These are phyloP conservation scores for Aurelia aurita complex sp. Pacific DNA, from an alignment of 30 jellyfish, hydroid and myxozoan genomes.

Conservation along the genomic window DNA sequence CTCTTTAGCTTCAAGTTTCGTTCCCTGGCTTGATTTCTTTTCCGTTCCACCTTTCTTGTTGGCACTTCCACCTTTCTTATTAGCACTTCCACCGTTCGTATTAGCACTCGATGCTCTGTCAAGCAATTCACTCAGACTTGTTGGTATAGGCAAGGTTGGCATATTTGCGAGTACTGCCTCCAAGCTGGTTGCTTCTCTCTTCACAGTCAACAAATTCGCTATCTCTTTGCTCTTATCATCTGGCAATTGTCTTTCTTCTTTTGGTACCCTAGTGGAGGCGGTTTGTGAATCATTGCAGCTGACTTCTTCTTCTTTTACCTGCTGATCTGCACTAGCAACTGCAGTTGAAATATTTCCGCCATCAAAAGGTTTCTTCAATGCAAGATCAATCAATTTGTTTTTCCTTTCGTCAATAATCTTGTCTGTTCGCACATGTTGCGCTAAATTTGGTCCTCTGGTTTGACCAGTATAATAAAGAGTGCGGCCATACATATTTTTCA, in stretches of 20 bases:
- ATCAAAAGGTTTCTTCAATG: background rate
- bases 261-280: background rate
- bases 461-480: slow-evolving; percentile 32
- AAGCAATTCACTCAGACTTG: background rate
- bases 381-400: background rate
- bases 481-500: slow-evolving; percentile 62
- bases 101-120: background rate
- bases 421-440: slow-evolving; percentile 57
- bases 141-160: background rate
- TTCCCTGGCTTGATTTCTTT: background rate
- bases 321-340: no score
- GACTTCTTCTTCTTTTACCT: background rate
- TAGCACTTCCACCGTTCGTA: background rate
- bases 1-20: background rate
- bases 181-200: background rate
- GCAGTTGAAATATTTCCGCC: background rate
- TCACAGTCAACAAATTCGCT: background rate
- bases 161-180: background rate
- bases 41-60: background rate
- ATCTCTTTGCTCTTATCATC: background rate
- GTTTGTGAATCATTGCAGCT: background rate
- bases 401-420: slow-evolving; percentile 3
- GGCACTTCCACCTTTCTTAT: no score
- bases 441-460: slow-evolving; percentile 31
- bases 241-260: background rate